A percentile compares a stretch with the other conserved stretches of the same genome.
Conservation (phyloP, 2,888 invertebrate genomes). For the Perizoma affinitatum region DNA sequence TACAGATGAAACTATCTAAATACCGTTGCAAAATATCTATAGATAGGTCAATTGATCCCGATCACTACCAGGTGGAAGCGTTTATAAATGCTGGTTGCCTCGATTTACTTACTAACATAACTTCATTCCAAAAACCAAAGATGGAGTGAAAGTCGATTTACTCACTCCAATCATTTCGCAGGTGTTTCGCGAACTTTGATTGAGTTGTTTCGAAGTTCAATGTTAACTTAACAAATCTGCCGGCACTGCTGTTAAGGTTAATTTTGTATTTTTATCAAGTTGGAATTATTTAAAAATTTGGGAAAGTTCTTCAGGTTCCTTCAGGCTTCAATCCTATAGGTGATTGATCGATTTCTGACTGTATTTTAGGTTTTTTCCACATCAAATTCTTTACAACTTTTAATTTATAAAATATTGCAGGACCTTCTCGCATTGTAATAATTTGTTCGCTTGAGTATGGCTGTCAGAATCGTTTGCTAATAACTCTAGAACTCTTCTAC, state of each 20-base stretch:
- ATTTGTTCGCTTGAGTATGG: no score
- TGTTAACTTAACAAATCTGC: background rate
- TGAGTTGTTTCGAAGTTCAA: conserved; percentile 34
- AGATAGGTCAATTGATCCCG: background rate
- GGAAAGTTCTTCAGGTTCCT: background rate
- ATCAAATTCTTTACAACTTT: no score
- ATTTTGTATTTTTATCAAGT: background rate
- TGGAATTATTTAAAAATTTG: conserved; percentile 2
- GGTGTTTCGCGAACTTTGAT: conserved; percentile 46
- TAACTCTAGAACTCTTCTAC: no score
- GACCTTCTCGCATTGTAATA: no score
- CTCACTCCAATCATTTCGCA: conserved; percentile 45
- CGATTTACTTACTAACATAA: background rate
- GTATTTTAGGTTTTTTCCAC: no score
- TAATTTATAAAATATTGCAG: no score
- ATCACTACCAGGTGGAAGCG: no score
- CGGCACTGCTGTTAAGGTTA: background rate
- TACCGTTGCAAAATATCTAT: no score
- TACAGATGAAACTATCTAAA: no score
- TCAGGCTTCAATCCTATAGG: no score
- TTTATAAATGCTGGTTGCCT: background rate
- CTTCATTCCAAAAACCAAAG: conserved; percentile 27
- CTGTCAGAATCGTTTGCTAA: no score
- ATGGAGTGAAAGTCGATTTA: conserved; percentile 49
- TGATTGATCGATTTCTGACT: no score